phyloP scores from a whole-genome alignment of 2,797 vertebrate species.

The Sebastes kiyomatsui region DNA sequence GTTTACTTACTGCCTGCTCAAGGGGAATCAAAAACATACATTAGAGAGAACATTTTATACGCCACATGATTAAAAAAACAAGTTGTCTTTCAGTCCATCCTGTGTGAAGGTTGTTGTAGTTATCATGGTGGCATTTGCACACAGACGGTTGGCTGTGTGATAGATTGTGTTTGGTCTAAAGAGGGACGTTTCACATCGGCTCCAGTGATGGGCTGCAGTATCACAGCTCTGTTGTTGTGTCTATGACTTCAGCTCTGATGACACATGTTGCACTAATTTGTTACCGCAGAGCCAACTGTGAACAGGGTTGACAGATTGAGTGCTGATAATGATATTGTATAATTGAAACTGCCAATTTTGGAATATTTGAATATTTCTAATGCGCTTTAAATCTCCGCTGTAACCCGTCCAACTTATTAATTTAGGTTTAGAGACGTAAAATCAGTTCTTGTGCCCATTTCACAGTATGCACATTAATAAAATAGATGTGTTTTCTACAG shows the following conservation, averaged over 20 bases:
- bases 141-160: slow-evolving; percentile 32
- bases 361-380: not conserved
- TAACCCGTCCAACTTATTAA: not conserved
- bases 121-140: not conserved
- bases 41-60: not conserved
- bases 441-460: not conserved
- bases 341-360: not conserved
- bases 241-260: slow-evolving; percentile 45
- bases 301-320: slow-evolving; percentile 14
- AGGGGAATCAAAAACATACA: not conserved
- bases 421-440: not conserved
- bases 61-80: not conserved
- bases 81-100: not conserved
- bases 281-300: slow-evolving; percentile 19
- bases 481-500: not conserved
- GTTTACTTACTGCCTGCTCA: not conserved
- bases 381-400: not conserved
- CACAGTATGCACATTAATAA: not conserved
- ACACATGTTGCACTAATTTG: slow-evolving; percentile 37
- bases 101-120: not conserved
- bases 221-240: slow-evolving; percentile 66
- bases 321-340: not conserved
- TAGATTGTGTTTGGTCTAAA: slow-evolving; percentile 71
- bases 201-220: slow-evolving; percentile 14
- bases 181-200: slow-evolving; percentile 15